phyloP scores from a whole-genome alignment of 2,888 invertebrate species.

The Desoria tigrina region DNA sequence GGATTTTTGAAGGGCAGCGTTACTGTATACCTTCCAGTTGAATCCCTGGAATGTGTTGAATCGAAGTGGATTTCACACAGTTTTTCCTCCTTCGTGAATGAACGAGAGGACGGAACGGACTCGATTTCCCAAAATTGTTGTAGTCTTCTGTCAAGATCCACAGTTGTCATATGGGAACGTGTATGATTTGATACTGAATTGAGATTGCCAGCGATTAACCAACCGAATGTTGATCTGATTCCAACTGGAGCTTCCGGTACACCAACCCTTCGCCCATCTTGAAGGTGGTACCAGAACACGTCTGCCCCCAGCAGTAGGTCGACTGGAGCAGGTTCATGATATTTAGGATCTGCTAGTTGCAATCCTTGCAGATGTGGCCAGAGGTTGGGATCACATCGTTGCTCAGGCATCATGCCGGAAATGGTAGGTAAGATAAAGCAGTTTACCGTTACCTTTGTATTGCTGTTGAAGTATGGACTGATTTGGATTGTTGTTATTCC shows the following conservation, averaged over 20 bases:
- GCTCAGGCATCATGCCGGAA: conserved; percentile 7
- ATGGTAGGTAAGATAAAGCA: conserved; percentile 19
- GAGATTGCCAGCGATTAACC: conserved; percentile 27
- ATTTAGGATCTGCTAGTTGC: conserved; percentile 31
- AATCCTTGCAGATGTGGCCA: conserved; percentile 24
- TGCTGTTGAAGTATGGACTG: not conserved
- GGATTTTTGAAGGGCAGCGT: conserved; percentile 2
- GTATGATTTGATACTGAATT: not conserved
- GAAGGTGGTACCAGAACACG: conserved; percentile 20
- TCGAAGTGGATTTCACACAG: conserved; percentile 20
- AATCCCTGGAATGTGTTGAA: not conserved
- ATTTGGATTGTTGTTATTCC: not conserved
- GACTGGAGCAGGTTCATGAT: conserved; percentile 10
- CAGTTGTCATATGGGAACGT: no score
- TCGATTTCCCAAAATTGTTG: conserved; percentile 29
- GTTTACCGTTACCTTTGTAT: conserved; percentile 7
- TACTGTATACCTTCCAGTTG: conserved; percentile 12
- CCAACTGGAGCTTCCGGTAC: conserved; percentile 18
- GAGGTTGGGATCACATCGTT: not conserved
- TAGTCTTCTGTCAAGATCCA: conserved; percentile 6
- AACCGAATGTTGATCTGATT: conserved; percentile 22
- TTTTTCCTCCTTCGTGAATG: conserved; percentile 23
- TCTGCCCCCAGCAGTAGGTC: conserved; percentile 35
- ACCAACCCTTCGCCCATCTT: conserved; percentile 11
- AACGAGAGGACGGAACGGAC: not conserved